Conservation (phyloP, 1,140 invertebrate species). For the Acromyrmex echinatior region DNA sequence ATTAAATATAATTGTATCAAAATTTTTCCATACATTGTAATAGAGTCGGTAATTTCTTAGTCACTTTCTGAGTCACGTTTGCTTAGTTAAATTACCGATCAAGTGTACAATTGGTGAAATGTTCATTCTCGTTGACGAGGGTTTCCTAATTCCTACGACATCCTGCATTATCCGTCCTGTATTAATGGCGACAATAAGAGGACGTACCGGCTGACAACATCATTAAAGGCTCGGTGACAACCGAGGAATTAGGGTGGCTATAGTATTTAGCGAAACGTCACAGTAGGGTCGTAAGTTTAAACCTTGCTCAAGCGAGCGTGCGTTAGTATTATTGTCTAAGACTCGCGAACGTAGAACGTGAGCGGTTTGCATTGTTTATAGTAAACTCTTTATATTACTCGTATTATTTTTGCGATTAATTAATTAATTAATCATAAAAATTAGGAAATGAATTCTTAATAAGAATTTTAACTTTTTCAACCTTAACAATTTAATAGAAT, state of each 20-base stretch:
- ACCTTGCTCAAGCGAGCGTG: slow-evolving; percentile 8
- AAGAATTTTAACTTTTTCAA: background rate
- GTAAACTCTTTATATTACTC: background rate
- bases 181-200: slow-evolving; percentile 54
- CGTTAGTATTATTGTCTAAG: slow-evolving; percentile 15
- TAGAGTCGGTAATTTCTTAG: background rate
- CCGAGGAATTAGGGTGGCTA: slow-evolving; percentile 41
- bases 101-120: slow-evolving; percentile 34
- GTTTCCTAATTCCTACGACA: slow-evolving; percentile 39
- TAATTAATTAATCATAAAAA: no score
- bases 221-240: slow-evolving; percentile 56
- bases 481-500: background rate
- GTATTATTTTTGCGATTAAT: background rate
- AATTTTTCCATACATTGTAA: background rate
- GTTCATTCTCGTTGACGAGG: slow-evolving; percentile 31
- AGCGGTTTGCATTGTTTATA: background rate
- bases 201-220: slow-evolving; percentile 46
- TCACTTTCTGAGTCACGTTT: background rate
- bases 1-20: background rate
- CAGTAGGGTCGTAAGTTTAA: slow-evolving; percentile 52
- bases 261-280: slow-evolving; percentile 28
- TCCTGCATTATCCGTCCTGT: slow-evolving; percentile 41
- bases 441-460: background rate
- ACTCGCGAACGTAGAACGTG: background rate
- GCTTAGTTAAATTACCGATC: slow-evolving; percentile 16